These are phyloP conservation scores for Hemistola chrysoprasaria DNA, from an alignment of 2,888 invertebrate species.

Conservation along the genomic window DNA sequence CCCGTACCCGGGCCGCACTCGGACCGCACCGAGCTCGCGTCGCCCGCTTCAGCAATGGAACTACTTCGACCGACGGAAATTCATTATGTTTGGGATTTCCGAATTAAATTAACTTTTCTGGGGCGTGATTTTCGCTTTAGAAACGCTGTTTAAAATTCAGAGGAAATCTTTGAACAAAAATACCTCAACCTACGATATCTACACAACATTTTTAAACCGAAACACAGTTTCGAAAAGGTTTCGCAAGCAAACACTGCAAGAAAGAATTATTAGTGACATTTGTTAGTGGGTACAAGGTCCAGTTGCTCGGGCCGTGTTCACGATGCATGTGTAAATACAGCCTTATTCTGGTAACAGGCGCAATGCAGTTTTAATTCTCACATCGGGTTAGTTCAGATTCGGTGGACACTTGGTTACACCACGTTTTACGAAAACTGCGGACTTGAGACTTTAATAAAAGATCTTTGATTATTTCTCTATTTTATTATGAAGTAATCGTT, in stretches of 20 bases:
- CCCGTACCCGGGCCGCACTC: neutral
- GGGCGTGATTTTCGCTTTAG: too few relatives aligned
- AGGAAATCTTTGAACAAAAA: too few relatives aligned
- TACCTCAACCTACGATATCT: too few relatives aligned
- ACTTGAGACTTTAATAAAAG: constrained; percentile 9
- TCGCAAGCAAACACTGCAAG: too few relatives aligned
- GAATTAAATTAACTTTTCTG: constrained; percentile 3
- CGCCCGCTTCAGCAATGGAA: too few relatives aligned
- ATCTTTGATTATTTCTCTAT: too few relatives aligned
- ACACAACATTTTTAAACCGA: too few relatives aligned
- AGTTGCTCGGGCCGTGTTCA: neutral
- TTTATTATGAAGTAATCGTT: too few relatives aligned
- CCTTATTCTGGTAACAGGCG: constrained; percentile 12
- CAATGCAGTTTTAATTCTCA: constrained; percentile 31
- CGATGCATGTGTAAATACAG: neutral
- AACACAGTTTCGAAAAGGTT: too few relatives aligned
- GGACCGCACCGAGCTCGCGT: constrained; percentile 3
- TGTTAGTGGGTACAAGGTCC: too few relatives aligned
- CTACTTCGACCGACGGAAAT: constrained; percentile 7
- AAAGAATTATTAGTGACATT: too few relatives aligned
- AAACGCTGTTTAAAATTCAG: too few relatives aligned
- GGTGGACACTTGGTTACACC: constrained; percentile 15
- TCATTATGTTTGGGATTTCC: constrained; percentile 6
- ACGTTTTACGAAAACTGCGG: constrained; percentile 1
- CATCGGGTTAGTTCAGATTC: constrained; percentile 28